phyloP scores from a whole-genome alignment of 2,797 vertebrate genomes.

The Cuniculus paca region DNA sequence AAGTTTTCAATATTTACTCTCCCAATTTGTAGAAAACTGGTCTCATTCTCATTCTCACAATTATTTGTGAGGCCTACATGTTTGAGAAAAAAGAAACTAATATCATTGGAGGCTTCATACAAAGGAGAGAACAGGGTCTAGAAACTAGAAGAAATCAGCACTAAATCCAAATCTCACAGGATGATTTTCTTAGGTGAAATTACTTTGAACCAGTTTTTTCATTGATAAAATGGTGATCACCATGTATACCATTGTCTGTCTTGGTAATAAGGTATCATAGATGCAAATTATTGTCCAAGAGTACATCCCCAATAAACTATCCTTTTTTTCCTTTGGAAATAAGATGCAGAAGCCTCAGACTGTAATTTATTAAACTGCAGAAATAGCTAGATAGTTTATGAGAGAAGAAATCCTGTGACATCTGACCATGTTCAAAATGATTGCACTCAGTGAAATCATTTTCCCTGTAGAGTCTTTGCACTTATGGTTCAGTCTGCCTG shows the following conservation, averaged over 20 bases:
- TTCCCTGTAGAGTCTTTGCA: neutral
- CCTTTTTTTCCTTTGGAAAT: neutral
- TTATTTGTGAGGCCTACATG: neutral
- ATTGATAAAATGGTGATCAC: neutral
- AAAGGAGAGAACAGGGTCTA: neutral
- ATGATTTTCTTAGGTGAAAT: neutral
- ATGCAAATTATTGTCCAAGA: neutral
- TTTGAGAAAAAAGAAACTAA: neutral
- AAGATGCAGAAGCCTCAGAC: neutral
- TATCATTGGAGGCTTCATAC: neutral
- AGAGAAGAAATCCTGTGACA: neutral
- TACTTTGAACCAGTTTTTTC: neutral
- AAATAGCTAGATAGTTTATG: neutral
- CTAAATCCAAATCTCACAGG: neutral
- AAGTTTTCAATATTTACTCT: neutral
- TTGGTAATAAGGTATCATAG: neutral
- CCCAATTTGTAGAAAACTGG: neutral
- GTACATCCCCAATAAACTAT: neutral
- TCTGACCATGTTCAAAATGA: neutral
- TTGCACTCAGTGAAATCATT: neutral
- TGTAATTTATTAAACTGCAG: neutral
- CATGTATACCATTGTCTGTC: rapidly evolving
- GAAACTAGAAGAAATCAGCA: neutral
- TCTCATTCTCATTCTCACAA: neutral
- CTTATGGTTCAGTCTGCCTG: neutral